Conservation (phyloP, 2,113 vertebrate species). For the Leuciscus idus region DNA sequence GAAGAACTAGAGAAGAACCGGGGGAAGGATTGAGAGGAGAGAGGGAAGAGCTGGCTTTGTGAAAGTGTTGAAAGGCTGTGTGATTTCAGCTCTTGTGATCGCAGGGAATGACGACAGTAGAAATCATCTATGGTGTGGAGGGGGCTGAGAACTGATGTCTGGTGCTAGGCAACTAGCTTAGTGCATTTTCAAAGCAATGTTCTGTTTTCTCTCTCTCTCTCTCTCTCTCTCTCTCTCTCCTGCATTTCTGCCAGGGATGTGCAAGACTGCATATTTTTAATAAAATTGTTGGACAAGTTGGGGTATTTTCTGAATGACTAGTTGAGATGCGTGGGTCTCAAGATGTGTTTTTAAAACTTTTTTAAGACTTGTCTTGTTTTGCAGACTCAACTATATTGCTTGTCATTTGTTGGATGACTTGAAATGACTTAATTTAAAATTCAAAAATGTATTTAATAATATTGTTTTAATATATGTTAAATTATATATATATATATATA, state of each 20-base stretch:
- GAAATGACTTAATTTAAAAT: too few relatives aligned
- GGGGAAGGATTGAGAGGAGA: background rate
- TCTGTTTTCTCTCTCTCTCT: background rate
- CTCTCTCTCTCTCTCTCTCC: background rate
- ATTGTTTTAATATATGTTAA: too few relatives aligned
- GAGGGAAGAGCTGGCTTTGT: background rate
- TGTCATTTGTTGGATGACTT: too few relatives aligned
- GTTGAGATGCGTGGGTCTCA: background rate
- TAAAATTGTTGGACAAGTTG: background rate
- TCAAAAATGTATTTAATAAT: too few relatives aligned
- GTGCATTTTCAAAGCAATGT: background rate
- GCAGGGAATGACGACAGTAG: slow-evolving; percentile 60
- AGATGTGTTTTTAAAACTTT: background rate
- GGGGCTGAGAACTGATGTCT: slow-evolving; percentile 37
- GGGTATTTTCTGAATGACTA: background rate
- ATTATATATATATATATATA: too few relatives aligned
- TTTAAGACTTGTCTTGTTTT: too few relatives aligned
- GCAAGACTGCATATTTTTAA: background rate
- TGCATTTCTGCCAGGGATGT: background rate
- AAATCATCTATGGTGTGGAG: slow-evolving; percentile 33
- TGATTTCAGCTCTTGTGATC: slow-evolving; percentile 59
- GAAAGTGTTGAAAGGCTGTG: slow-evolving; percentile 10
- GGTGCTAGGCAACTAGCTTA: slow-evolving; percentile 63
- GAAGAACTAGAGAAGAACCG: background rate
- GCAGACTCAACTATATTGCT: too few relatives aligned